Percentiles rank a stretch among this genome's conserved stretches.
These are phyloP conservation scores for human DNA, from an alignment of 2,113 vertebrate genomes.

Conservation along the genomic window GRCh38 chrX:107767001-107767500, in stretches of 20 bases:
- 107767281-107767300: conserved; percentile 46
- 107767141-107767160: conserved; percentile 52
- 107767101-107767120: not conserved
- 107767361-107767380: conserved; percentile 33
- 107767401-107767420: conserved; percentile 5
- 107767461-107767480: not conserved
- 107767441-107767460: not conserved
- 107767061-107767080: conserved; percentile 26
- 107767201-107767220: conserved; percentile 57
- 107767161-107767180: conserved; percentile 57
- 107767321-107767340: conserved; percentile 17
- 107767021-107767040: conserved; percentile 23
- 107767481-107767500: not conserved
- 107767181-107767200: conserved; percentile 44
- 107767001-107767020: conserved; percentile 20
- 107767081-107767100: not conserved
- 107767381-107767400: not conserved
- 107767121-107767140: conserved; percentile 16
- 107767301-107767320: conserved; percentile 36
- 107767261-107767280: not conserved
- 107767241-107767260: conserved; percentile 11
- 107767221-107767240: conserved; percentile 57
- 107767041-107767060: conserved; percentile 45
- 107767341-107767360: conserved; percentile 34
- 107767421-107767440: not conserved